phyloP scores from a whole-genome alignment of 1,140 invertebrate genomes.

The Cydia pomonella region DNA sequence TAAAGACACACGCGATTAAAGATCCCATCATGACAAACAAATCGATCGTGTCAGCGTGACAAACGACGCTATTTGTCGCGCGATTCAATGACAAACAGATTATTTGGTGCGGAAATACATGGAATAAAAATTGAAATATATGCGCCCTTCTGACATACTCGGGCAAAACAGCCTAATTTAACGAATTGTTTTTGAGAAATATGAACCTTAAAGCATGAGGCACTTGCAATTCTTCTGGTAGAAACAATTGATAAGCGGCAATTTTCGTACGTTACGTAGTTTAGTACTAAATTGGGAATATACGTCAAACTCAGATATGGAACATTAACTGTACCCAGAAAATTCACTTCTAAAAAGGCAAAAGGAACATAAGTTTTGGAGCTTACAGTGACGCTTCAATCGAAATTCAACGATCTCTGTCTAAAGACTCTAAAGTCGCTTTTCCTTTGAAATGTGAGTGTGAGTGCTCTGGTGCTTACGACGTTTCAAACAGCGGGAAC shows the following conservation, averaged over 20 bases:
- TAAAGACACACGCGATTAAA: not conserved
- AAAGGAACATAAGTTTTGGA: not conserved
- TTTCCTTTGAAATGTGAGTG: not conserved
- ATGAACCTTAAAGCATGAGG: not conserved
- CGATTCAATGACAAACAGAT: slow-evolving; percentile 28
- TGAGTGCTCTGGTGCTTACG: not conserved
- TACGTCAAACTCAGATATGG: not conserved
- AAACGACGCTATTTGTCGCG: slow-evolving; percentile 10
- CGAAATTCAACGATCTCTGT: not conserved
- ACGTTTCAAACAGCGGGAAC: not conserved
- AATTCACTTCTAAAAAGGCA: not conserved
- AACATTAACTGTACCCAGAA: not conserved
- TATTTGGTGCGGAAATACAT: slow-evolving; percentile 20
- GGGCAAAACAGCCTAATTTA: not conserved
- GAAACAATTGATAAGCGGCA: not conserved
- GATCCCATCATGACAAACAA: not conserved
- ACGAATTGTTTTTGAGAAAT: not conserved
- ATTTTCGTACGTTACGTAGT: not conserved
- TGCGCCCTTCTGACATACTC: not conserved
- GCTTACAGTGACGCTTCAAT: not conserved
- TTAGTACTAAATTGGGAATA: not conserved
- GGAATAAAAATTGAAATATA: slow-evolving; percentile 28
- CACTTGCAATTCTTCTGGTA: not conserved
- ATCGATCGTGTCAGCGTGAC: not conserved
- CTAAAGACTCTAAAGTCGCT: too few species aligned